Percentiles rank a stretch among this genome's conserved stretches.
These are phyloP conservation scores for Drosophila algonquin DNA, from an alignment of 2,888 invertebrate genomes.

Conservation along the genomic window DNA sequence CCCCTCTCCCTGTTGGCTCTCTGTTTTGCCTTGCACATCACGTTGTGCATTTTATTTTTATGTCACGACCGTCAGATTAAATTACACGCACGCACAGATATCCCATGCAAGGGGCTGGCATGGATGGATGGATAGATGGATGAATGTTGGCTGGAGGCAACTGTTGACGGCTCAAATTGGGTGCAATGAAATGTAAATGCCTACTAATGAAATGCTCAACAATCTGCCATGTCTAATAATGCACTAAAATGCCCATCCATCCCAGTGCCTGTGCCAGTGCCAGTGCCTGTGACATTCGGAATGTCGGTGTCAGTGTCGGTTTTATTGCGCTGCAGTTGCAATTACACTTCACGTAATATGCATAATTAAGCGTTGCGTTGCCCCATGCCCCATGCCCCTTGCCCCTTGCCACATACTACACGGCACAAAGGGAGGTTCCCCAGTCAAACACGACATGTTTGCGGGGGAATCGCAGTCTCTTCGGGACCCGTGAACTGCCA, in stretches of 20 bases:
- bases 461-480: not conserved
- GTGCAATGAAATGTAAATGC: constrained; percentile 72
- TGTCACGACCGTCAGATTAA: constrained; percentile 74
- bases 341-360: constrained; percentile 58
- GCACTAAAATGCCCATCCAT: not conserved
- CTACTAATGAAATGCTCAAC: constrained; percentile 67
- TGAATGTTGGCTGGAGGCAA: constrained; percentile 20
- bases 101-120: not conserved
- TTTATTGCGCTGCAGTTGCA: constrained; percentile 31
- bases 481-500: constrained; percentile 52
- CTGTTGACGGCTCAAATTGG: constrained; percentile 64
- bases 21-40: constrained; percentile 67
- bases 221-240: not conserved
- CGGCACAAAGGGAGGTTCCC: not conserved
- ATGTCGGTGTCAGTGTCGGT: constrained; percentile 11
- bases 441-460: no score
- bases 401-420: no score
- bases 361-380: constrained; percentile 63
- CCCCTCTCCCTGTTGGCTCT: constrained; percentile 18
- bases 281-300: not conserved
- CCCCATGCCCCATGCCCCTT: no score
- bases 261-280: not conserved
- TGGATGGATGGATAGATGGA: not conserved
- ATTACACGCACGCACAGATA: constrained; percentile 58
- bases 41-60: constrained; percentile 73